Percentiles rank a stretch among this genome's conserved stretches.
phyloP scores from a whole-genome alignment of 2,113 vertebrate species.

The Turnix velox region DNA sequence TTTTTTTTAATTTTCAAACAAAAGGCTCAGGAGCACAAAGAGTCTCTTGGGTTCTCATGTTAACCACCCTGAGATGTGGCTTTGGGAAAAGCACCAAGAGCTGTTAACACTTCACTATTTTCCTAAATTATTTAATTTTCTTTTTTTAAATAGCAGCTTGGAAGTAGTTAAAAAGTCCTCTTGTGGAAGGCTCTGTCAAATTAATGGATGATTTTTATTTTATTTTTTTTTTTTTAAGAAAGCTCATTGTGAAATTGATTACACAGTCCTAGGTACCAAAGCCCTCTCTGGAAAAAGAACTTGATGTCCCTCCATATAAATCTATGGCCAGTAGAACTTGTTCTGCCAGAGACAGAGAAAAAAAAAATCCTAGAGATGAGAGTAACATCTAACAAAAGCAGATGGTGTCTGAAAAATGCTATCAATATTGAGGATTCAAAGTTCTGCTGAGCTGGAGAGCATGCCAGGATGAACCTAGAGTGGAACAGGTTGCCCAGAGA shows the following conservation, averaged over 20 bases:
- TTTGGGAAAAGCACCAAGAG: constrained; percentile 3
- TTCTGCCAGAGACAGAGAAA: neutral
- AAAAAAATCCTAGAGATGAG: neutral
- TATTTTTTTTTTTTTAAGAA: neutral
- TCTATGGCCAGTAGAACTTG: neutral
- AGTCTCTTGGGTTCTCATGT: neutral
- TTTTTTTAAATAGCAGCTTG: neutral
- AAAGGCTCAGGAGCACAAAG: neutral
- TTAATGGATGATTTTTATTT: neutral
- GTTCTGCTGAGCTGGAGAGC: neutral
- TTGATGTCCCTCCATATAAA: constrained; percentile 9
- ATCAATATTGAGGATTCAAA: neutral
- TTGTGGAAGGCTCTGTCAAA: neutral
- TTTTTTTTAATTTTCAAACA: neutral
- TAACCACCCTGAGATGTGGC: neutral
- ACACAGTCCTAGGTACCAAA: neutral
- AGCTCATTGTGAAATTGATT: neutral
- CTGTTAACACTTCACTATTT: neutral
- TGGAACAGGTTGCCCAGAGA: no score
- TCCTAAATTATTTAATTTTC: neutral
- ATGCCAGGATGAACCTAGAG: neutral
- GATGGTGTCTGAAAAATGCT: neutral
- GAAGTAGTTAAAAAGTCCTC: neutral
- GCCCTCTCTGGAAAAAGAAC: neutral
- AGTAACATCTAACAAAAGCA: neutral